Base-by-base conservation (phyloP, 2,113 vertebrate genomes). In the Speoplatyrhinus poulsoni region DNA sequence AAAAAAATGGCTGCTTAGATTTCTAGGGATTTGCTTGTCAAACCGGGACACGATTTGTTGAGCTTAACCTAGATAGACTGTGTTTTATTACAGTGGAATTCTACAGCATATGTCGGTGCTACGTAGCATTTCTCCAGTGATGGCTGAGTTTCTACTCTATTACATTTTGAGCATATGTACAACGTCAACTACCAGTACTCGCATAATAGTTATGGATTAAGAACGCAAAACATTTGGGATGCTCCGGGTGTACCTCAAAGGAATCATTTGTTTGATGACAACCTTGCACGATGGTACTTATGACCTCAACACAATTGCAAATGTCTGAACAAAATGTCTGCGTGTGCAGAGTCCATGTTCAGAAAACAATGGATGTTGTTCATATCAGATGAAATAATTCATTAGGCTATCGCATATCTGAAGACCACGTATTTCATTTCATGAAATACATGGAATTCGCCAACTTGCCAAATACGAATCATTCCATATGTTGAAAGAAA, bases 41-140 rank as follows among this genome's bases (percentile, higher is more conserved):
- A 81, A 78, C 78, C 4, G 59, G 82, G 79, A 84, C 73, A 79
- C 77, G 82, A 80, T 89, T 89, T 86, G 76, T 62, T 68, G 50
- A 82, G 80, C 74, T 90, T 88, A 91, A 83, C 84, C 81, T 84
- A 76, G 82, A 83, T 83, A 78, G 64, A 76, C 16, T 70, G 73
- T 70, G 73, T 83, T 88, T 72, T 78, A 84, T 81, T 84, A 83
- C 73, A 69, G 69, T 75, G 81, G 75, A 78, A 83, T 60, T 69
- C 53, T 61, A 26, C 26, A 26, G 26, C 3, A 79, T 65, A 74
- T 15, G 52, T 56, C 71, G 52, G 76, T 50, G 6, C 52, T 61
- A 67, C 55, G 60, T 66, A 63, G 63, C 13, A 36, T 65, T 3
- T 5, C 69, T 72, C 55, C 54, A 74, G 60, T 52, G 49, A 52